These are phyloP conservation scores for Euzophera pinguis DNA, from an alignment of 2,888 invertebrate genomes.

Conservation along the genomic window DNA sequence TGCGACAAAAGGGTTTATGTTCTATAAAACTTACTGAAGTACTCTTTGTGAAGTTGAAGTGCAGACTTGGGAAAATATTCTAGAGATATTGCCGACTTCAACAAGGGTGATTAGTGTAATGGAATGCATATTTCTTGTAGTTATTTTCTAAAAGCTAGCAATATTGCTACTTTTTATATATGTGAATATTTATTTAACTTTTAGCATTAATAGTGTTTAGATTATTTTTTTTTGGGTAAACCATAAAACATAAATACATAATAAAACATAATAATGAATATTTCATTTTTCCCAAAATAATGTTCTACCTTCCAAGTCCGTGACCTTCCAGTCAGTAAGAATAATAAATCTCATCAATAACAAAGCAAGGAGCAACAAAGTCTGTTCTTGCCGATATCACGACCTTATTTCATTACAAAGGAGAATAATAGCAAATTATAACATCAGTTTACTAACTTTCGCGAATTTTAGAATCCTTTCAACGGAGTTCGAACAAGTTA, in stretches of 20 bases:
- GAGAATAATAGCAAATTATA: constrained; percentile 27
- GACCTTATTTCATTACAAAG: constrained; percentile 27
- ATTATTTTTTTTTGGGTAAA: too few relatives aligned
- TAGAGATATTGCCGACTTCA: background rate
- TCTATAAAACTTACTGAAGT: constrained; percentile 4
- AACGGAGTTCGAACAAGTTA: constrained; percentile 32
- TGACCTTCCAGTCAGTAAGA: background rate
- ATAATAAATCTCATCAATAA: constrained; percentile 15
- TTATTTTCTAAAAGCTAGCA: too few relatives aligned
- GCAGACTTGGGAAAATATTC: background rate
- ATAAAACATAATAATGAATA: background rate
- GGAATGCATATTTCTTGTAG: too few relatives aligned
- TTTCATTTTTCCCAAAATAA: background rate
- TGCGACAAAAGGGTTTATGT: constrained; percentile 4
- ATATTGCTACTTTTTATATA: too few relatives aligned
- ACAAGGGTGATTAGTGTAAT: background rate
- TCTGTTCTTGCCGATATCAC: constrained; percentile 20
- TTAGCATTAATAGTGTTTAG: too few relatives aligned
- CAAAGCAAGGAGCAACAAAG: constrained; percentile 20
- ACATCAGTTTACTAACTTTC: constrained; percentile 27
- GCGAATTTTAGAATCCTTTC: constrained; percentile 33
- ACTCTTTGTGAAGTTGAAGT: constrained; percentile 3
- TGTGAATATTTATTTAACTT: too few relatives aligned
- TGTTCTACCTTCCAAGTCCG: background rate
- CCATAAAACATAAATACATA: too few relatives aligned